Percentiles rank a stretch among this genome's conserved stretches.
Conservation (phyloP, 2,113 vertebrate genomes). For the Peromyscus polionotus region DNA sequence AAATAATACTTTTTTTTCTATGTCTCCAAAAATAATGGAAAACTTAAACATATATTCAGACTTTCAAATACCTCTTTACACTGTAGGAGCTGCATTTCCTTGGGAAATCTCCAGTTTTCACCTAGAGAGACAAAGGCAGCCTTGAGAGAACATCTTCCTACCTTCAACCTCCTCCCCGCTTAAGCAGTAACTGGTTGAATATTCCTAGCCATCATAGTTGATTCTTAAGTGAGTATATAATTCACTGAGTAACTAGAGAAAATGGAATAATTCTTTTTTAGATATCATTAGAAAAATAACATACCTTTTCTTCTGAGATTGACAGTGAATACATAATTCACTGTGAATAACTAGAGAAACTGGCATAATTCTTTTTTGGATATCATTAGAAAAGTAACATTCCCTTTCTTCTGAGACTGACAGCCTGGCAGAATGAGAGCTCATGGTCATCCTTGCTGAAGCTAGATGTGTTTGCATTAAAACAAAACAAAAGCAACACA, state of each 20-base stretch:
- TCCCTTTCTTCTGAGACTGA: background rate
- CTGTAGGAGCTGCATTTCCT: background rate
- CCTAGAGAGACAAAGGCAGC: background rate
- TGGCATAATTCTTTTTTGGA: no score
- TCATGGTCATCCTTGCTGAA: background rate
- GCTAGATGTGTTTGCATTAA: background rate
- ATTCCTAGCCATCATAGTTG: background rate
- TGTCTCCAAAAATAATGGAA: background rate
- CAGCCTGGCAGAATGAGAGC: background rate
- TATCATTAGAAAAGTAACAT: background rate
- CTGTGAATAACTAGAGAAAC: constrained; percentile 9
- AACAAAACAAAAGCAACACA: background rate
- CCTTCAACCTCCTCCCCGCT: background rate
- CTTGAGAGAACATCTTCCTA: background rate
- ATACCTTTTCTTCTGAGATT: background rate
- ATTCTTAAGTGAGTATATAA: background rate
- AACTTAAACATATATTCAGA: background rate
- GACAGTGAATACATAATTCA: background rate
- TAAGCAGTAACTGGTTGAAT: background rate
- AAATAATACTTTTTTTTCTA: background rate
- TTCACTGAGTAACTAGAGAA: constrained; percentile 19
- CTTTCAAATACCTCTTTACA: background rate
- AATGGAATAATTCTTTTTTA: background rate
- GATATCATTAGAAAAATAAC: background rate
- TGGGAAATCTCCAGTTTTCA: background rate